These are phyloP conservation scores for Trachymyrmex septentrionalis DNA, from an alignment of 1,140 invertebrate species.

Conservation along the genomic window DNA sequence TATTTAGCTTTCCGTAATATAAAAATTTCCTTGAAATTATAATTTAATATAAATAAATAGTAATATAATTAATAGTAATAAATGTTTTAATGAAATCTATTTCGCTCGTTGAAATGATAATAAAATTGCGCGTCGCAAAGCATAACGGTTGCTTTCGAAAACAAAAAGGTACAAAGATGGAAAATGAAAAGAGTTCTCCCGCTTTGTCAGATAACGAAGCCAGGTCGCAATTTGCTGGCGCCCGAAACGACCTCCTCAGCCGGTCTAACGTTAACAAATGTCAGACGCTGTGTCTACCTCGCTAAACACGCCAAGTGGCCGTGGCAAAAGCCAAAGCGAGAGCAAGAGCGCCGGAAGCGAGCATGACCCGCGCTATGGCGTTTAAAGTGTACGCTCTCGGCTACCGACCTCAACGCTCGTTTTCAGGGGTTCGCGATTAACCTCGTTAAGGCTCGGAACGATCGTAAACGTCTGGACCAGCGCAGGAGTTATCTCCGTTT, in stretches of 20 bases:
- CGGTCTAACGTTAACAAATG: slow-evolving; percentile 51
- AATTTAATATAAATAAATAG: slow-evolving; percentile 26
- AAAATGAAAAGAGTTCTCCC: slow-evolving; percentile 17
- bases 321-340: slow-evolving; percentile 23
- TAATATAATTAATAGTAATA: too few species aligned
- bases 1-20: neutral
- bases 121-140: slow-evolving; percentile 7
- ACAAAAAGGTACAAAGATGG: slow-evolving; percentile 1
- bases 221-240: slow-evolving; percentile 31
- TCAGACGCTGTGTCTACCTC: slow-evolving; percentile 44
- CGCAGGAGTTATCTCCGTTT: slow-evolving; percentile 47
- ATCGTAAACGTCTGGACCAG: slow-evolving; percentile 67
- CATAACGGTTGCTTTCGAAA: slow-evolving; percentile 21
- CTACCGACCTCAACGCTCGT: slow-evolving; percentile 46
- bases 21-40: slow-evolving; percentile 3
- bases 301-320: slow-evolving; percentile 52
- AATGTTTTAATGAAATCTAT: neutral
- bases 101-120: neutral
- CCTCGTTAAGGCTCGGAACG: slow-evolving; percentile 71
- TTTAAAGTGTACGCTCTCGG: slow-evolving; percentile 51
- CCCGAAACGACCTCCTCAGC: slow-evolving; percentile 19
- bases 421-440: slow-evolving; percentile 63
- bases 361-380: slow-evolving; percentile 28
- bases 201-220: slow-evolving; percentile 22
- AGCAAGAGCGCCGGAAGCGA: slow-evolving; percentile 35